Evolutionary conservation across 2,888 invertebrate species (phyloP).

Genomic region (Branchipolynoe longqiensis): DNA sequence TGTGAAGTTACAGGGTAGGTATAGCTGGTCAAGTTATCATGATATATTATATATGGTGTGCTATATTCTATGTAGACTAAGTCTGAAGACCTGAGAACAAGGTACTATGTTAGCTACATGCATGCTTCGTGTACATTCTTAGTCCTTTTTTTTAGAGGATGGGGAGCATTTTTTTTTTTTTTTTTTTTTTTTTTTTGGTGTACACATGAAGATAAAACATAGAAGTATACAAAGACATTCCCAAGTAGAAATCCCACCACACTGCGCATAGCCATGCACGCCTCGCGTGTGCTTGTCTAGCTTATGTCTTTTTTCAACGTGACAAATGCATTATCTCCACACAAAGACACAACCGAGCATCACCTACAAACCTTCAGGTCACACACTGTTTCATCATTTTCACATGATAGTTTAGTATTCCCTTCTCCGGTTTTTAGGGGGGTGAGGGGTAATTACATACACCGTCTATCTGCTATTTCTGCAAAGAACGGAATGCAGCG

Average conservation of each 20-base stretch:
- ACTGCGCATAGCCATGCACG: conserved; percentile 23
- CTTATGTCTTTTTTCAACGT: conserved; percentile 2
- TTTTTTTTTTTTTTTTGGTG: conserved; percentile 8
- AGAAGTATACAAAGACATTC: conserved; percentile 47
- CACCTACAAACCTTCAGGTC: too few relatives aligned
- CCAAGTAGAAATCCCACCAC: conserved; percentile 46
- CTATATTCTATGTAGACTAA: conserved; percentile 27
- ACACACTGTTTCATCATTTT: too few relatives aligned
- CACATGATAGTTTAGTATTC: too few relatives aligned
- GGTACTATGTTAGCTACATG: conserved; percentile 46
- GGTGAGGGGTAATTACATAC: too few relatives aligned
- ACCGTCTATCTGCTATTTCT: too few relatives aligned
- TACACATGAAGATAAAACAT: conserved; percentile 29
- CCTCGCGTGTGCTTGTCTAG: background rate
- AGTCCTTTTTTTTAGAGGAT: too few relatives aligned
- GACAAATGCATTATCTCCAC: background rate
- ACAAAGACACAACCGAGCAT: too few relatives aligned
- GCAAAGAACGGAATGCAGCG: too few relatives aligned
- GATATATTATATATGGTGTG: background rate
- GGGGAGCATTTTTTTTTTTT: too few relatives aligned
- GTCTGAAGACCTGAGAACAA: conserved; percentile 40
- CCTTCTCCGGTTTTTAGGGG: too few relatives aligned
- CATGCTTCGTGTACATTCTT: conserved; percentile 43
- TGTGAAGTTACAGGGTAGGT: conserved; percentile 15
- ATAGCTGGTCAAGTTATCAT: conserved; percentile 10